phyloP scores from a whole-genome alignment of 2,113 vertebrate genomes.

The mouse (Mus musculus) region GRCm39 chr5:37361501-37362000 shows the following conservation, averaged over 20 bases:
- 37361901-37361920: not conserved
- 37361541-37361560: too few species aligned
- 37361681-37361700: not conserved
- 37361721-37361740: not conserved
- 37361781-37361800: not conserved
- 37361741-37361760: not conserved
- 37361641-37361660: not conserved
- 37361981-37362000: not conserved
- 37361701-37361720: accelerated
- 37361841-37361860: not conserved
- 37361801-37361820: too few species aligned
- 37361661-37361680: not conserved
- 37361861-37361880: not conserved
- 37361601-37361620: not conserved
- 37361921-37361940: not conserved
- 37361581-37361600: not conserved
- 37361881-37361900: not conserved
- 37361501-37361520: too few species aligned
- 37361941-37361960: not conserved
- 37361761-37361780: not conserved
- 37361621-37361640: not conserved
- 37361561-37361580: not conserved
- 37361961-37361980: not conserved
- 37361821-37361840: not conserved
- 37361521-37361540: too few species aligned